phyloP scores from a whole-genome alignment of 2,113 vertebrate genomes.

The Xerus inauris region DNA sequence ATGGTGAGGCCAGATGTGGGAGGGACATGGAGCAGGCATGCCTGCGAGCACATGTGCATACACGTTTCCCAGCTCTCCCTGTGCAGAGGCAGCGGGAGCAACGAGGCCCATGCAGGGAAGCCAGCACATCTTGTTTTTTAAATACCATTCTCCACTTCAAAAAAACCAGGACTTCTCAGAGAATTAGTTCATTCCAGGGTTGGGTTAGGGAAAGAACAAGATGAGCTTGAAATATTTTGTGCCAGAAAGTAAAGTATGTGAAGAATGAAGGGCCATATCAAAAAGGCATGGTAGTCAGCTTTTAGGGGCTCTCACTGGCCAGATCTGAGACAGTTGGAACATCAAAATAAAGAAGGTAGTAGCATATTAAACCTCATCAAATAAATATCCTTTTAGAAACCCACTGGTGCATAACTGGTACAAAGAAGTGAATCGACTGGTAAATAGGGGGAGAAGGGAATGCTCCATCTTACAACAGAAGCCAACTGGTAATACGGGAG shows the following conservation, averaged over 20 bases:
- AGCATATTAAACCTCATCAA: not conserved
- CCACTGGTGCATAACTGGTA: not conserved
- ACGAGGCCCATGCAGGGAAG: not conserved
- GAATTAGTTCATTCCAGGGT: not conserved
- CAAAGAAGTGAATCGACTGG: not conserved
- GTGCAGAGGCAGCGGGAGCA: not conserved
- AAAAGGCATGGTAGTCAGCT: not conserved
- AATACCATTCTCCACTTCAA: not conserved
- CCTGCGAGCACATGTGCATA: fast-evolving
- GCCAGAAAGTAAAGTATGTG: not conserved
- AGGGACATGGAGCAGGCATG: not conserved
- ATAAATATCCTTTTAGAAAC: not conserved
- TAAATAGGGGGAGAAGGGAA: not conserved
- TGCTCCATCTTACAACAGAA: not conserved
- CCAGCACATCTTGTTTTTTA: not conserved
- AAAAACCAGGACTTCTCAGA: not conserved
- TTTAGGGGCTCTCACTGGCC: not conserved
- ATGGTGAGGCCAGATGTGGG: not conserved
- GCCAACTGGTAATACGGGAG: not conserved
- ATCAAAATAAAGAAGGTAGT: not conserved
- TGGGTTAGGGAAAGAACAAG: not conserved
- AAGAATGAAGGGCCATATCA: not conserved
- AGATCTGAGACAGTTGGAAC: not conserved
- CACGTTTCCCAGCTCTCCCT: not conserved
- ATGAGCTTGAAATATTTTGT: not conserved